These are phyloP conservation scores for Amblyornis subalaris DNA, from an alignment of 2,113 vertebrate genomes.

Conservation along the genomic window DNA sequence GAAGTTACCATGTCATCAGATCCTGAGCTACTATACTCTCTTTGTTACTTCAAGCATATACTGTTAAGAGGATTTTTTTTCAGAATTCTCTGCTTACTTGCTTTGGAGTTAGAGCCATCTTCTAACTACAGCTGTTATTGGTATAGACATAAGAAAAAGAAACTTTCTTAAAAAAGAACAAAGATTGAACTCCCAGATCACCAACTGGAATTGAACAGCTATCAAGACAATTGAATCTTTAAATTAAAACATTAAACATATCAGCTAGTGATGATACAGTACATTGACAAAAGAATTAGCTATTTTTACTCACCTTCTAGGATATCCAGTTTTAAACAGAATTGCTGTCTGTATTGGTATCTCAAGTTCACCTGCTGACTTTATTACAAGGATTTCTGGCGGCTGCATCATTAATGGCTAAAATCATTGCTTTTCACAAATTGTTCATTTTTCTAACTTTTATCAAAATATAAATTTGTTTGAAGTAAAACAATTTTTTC, in stretches of 20 bases:
- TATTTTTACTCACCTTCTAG: background rate
- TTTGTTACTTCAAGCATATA: background rate
- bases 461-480: background rate
- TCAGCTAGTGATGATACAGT: background rate
- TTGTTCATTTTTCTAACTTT: background rate
- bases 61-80: background rate
- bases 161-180: background rate
- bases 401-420: background rate
- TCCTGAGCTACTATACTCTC: background rate
- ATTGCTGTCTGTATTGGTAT: background rate
- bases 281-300: background rate
- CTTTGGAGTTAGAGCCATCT: background rate
- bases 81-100: background rate
- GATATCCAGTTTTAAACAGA: background rate
- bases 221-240: background rate
- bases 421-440: background rate
- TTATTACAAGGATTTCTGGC: background rate
- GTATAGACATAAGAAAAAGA: background rate
- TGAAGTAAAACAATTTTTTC: background rate
- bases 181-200: background rate
- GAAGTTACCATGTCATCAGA: background rate
- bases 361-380: background rate
- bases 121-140: background rate
- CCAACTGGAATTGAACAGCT: background rate
- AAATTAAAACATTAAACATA: background rate